These are phyloP conservation scores for Linyphia triangularis DNA, from an alignment of 2,888 invertebrate species.

Conservation along the genomic window DNA sequence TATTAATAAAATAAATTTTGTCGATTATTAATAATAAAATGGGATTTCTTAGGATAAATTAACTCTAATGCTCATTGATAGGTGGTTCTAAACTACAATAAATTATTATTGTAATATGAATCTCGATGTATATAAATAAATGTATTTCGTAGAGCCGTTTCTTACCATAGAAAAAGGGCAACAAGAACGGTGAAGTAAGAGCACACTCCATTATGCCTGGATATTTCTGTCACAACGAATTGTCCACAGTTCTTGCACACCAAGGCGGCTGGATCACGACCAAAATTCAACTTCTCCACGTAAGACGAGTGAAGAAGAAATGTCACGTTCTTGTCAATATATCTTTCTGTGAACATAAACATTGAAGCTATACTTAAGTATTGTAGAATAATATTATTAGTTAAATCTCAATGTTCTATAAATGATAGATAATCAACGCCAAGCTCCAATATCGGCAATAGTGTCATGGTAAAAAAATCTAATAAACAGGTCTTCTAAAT, in stretches of 20 bases:
- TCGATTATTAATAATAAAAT: background rate
- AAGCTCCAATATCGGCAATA: no score
- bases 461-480: no score
- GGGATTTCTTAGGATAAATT: background rate
- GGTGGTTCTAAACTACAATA: background rate
- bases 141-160: background rate
- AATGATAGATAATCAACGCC: no score
- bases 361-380: no score
- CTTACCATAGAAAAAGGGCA: conserved; percentile 61
- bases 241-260: conserved; percentile 65
- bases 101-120: no score
- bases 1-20: no score
- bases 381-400: no score
- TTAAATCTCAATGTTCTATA: no score
- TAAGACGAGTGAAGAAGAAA: conserved; percentile 33
- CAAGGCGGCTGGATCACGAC: conserved; percentile 41
- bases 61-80: background rate
- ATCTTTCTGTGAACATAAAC: conserved; percentile 19
- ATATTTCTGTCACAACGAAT: conserved; percentile 55
- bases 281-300: conserved; percentile 42
- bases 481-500: no score
- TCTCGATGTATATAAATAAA: no score
- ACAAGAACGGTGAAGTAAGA: conserved; percentile 58
- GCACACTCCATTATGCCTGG: conserved; percentile 67
- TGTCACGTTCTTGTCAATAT: conserved; percentile 19